Conservation (phyloP, 2,888 invertebrate genomes). For the Eulithis testata region DNA sequence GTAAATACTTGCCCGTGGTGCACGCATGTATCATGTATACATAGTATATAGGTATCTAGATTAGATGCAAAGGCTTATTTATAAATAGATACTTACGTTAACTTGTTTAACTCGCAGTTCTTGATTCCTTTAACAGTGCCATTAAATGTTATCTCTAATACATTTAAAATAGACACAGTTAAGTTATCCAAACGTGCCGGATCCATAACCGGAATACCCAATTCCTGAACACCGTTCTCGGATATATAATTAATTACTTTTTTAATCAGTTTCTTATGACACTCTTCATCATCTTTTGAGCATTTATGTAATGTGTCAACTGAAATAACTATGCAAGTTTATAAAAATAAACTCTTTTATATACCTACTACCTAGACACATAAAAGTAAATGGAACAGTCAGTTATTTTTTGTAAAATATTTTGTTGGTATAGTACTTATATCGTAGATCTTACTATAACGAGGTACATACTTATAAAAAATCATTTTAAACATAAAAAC, state of each 20-base stretch:
- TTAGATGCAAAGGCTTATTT: too few species aligned
- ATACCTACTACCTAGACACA: too few species aligned
- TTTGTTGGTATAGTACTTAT: too few species aligned
- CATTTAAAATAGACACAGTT: slow-evolving; percentile 3
- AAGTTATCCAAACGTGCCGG: slow-evolving; percentile 28
- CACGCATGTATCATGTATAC: too few species aligned
- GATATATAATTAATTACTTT: not conserved
- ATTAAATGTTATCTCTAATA: slow-evolving; percentile 21
- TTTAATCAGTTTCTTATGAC: slow-evolving; percentile 29
- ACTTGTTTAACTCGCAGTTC: slow-evolving; percentile 28
- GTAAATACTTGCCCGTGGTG: too few species aligned
- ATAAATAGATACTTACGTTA: slow-evolving; percentile 39
- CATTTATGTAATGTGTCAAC: slow-evolving; percentile 41
- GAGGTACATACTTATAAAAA: too few species aligned
- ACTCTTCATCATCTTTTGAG: slow-evolving; percentile 31
- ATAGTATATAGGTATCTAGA: too few species aligned
- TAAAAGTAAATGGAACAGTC: too few species aligned
- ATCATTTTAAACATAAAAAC: too few species aligned
- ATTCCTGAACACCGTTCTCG: slow-evolving; percentile 29
- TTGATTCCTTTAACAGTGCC: slow-evolving; percentile 29
- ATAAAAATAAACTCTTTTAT: too few species aligned
- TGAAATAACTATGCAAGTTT: slow-evolving; percentile 18
- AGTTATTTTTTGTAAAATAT: too few species aligned
- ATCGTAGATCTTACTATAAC: too few species aligned
- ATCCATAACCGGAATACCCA: slow-evolving; percentile 30